These are phyloP conservation scores for Candidula unifasciata DNA, from an alignment of 2,888 invertebrate species.

Conservation along the genomic window DNA sequence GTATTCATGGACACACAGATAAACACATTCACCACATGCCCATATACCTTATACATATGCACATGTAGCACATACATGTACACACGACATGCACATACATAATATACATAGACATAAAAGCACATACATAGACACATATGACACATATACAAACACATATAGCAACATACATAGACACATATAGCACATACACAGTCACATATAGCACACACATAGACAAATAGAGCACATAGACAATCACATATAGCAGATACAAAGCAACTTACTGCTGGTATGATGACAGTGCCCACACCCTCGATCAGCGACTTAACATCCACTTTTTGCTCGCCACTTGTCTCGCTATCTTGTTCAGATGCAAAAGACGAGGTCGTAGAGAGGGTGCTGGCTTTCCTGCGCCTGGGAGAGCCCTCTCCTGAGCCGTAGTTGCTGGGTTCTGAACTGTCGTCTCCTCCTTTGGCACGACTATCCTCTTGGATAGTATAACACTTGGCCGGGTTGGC, in stretches of 20 bases:
- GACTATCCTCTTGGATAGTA: constrained; percentile 20
- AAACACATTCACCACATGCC: constrained; percentile 70
- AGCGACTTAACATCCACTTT: constrained; percentile 67
- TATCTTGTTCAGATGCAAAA: constrained; percentile 63
- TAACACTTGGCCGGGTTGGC: constrained; percentile 46
- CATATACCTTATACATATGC: constrained; percentile 63
- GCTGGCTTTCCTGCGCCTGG: constrained; percentile 62
- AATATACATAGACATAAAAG: too few species aligned
- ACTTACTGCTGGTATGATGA: constrained; percentile 71
- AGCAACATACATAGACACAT: too few species aligned
- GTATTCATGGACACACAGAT: constrained; percentile 55
- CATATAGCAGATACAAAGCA: neutral
- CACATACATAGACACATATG: too few species aligned
- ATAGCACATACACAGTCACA: too few species aligned
- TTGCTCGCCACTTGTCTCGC: constrained; percentile 56
- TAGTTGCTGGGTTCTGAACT: constrained; percentile 53
- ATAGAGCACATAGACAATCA: neutral
- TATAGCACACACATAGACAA: neutral
- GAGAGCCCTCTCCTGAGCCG: constrained; percentile 51
- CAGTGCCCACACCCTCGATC: constrained; percentile 70
- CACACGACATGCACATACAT: too few species aligned
- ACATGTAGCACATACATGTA: too few species aligned
- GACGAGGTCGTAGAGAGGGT: constrained; percentile 67
- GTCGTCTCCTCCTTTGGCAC: neutral
- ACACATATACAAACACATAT: too few species aligned